Evolutionary conservation across 2,888 invertebrate species (phyloP).

Genomic region (Diabrotica balteata): DNA sequence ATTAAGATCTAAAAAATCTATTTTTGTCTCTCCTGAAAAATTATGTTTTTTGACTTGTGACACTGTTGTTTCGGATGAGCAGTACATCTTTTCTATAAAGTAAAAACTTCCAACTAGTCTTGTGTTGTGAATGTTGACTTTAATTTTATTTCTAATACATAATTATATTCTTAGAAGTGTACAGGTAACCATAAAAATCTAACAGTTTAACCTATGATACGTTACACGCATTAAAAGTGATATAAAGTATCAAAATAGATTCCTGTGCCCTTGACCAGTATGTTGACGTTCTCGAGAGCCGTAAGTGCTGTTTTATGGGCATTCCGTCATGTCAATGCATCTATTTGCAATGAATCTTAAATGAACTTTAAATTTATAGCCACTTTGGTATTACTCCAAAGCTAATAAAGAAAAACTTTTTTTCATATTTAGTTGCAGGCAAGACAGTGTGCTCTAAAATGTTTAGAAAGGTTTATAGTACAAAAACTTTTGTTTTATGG

Average conservation of each 20-base stretch:
- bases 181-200: background rate
- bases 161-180: no score
- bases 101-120: no score
- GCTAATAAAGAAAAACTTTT: conserved; percentile 15
- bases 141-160: no score
- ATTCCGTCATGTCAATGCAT: conserved; percentile 34
- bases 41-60: no score
- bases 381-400: conserved; percentile 11
- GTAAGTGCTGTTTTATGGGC: conserved; percentile 38
- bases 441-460: conserved; percentile 1
- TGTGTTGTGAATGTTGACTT: no score
- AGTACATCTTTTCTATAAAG: no score
- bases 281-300: conserved; percentile 32
- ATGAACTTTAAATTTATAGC: conserved; percentile 22
- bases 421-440: conserved; percentile 13
- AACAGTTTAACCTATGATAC: background rate
- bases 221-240: conserved; percentile 15
- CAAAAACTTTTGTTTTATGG: no score
- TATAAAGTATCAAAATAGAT: conserved; percentile 30
- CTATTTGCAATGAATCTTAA: conserved; percentile 32
- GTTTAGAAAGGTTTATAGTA: conserved; percentile 1
- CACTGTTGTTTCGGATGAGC: no score
- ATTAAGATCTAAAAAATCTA: no score
- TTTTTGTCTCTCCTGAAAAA: no score
- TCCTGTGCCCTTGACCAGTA: conserved; percentile 26